Evolutionary conservation across 2,113 vertebrate species (phyloP), one percentile per base, ranked within the genome.

Genomic region (Paramisgurnus dabryanus): DNA sequence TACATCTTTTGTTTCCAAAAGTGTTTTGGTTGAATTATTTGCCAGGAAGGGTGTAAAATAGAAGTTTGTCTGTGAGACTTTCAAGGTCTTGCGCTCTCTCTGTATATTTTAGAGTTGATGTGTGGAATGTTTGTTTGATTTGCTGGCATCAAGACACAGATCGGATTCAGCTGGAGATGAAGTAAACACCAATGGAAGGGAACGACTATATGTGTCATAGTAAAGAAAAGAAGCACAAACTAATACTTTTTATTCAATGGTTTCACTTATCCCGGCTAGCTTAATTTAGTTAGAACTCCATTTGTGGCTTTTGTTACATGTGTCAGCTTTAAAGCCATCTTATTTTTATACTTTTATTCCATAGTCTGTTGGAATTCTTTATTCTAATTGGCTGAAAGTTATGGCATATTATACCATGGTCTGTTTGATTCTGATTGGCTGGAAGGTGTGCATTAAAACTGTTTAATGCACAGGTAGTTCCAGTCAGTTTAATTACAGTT

Each of bases 131-230:
- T 39, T 64, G 61, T 8, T 76, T 49, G 73, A 76, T 64, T 64
- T 63, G 73, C 75, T 77, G 63, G 75, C 61, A 66, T 65, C 63
- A 40, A 34, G 53, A 77, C n/a, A 27, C 75, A 77, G 75, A 77
- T 77, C 49, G 49, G 34, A 77, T 66, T 77, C 63, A 34, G 61
- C 61, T 39, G 61, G 61, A 53, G 47, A 55, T 66, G 34, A 77
- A 55, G 34, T 77, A 66, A 77, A 66, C 75, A 53, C 22, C 0
- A 55, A 22, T 41, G 47, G 49, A 66, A 66, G 47, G 50, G 27
- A 77, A 66, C 53, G 27, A 66, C 47, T 65, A 18, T 63, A 34
- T 65, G 75, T 77, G 47, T 77, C 49, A 43, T 17, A 58, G 53
- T 17, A 15, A 15, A 17, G 53, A 55, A 17, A 60, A 74, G n/a